Percentiles rank a stretch among this genome's conserved stretches.
Conservation (phyloP, 2,888 invertebrate genomes). For the Pyrochroa serraticornis region DNA sequence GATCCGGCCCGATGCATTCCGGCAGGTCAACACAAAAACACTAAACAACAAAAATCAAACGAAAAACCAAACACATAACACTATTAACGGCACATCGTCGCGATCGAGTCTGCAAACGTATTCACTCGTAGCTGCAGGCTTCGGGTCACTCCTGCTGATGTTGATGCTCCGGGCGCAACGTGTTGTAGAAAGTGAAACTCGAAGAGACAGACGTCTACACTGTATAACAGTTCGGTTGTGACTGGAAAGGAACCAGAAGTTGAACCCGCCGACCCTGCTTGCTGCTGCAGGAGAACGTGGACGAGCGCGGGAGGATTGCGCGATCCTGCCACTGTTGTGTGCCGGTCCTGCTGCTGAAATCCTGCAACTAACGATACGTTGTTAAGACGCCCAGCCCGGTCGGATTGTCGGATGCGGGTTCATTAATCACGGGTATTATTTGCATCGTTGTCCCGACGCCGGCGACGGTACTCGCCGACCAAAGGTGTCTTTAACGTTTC, state of each 20-base stretch:
- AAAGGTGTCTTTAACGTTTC: too few relatives aligned
- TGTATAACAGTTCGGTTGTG: slow-evolving; percentile 10
- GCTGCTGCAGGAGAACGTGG: slow-evolving; percentile 17
- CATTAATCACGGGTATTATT: too few relatives aligned
- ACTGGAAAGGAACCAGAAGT: slow-evolving; percentile 13
- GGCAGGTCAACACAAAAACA: slow-evolving; percentile 9
- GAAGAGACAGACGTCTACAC: slow-evolving; percentile 1
- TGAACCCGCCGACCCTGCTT: slow-evolving; percentile 11
- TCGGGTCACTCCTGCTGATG: not conserved
- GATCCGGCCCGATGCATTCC: not conserved
- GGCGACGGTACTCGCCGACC: too few relatives aligned
- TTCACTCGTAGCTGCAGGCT: not conserved
- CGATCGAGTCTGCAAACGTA: not conserved
- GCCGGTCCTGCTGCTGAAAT: slow-evolving; percentile 4
- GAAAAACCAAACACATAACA: slow-evolving; percentile 4
- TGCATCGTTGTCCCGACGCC: too few relatives aligned
- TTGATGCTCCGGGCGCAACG: too few relatives aligned
- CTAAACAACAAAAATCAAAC: slow-evolving; percentile 4
- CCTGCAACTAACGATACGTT: not conserved
- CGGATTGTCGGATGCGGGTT: too few relatives aligned
- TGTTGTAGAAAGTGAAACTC: slow-evolving; percentile 8
- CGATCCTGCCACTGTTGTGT: slow-evolving; percentile 21
- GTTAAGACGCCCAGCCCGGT: not conserved
- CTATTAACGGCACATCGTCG: not conserved
- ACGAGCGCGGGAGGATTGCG: slow-evolving; percentile 26